phyloP scores from a whole-genome alignment of 2,797 vertebrate species.

The Rhabdophis nuchalis region DNA sequence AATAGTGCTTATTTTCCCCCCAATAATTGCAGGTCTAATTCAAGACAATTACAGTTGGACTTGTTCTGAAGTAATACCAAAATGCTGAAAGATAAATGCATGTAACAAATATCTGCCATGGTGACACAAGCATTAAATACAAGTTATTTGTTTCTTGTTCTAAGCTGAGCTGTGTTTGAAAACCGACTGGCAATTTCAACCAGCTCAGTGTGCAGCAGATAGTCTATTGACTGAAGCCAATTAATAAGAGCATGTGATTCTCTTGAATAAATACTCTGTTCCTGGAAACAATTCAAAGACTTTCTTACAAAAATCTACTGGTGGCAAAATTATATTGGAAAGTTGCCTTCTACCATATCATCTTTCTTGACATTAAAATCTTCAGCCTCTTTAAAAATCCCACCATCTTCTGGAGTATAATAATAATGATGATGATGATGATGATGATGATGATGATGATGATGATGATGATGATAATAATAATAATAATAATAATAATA shows the following conservation, averaged over 20 bases:
- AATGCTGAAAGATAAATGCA: background rate
- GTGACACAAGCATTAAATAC: background rate
- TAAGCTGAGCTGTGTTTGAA: background rate
- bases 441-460: too few species aligned
- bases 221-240: background rate
- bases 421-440: too few species aligned
- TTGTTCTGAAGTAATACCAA: background rate
- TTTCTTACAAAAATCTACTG: background rate
- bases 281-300: background rate
- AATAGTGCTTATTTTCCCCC: background rate
- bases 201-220: background rate
- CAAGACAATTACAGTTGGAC: background rate
- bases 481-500: too few species aligned
- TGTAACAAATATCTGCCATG: background rate
- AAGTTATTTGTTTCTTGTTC: background rate
- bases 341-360: background rate
- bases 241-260: background rate
- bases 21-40: background rate
- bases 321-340: background rate
- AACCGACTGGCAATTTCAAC: background rate
- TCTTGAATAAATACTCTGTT: background rate
- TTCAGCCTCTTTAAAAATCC: background rate
- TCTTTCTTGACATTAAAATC: background rate
- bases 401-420: background rate
- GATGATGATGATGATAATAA: too few species aligned